Base-by-base conservation (phyloP, 2,888 invertebrate species). In the Oscheius sp. region DNA sequence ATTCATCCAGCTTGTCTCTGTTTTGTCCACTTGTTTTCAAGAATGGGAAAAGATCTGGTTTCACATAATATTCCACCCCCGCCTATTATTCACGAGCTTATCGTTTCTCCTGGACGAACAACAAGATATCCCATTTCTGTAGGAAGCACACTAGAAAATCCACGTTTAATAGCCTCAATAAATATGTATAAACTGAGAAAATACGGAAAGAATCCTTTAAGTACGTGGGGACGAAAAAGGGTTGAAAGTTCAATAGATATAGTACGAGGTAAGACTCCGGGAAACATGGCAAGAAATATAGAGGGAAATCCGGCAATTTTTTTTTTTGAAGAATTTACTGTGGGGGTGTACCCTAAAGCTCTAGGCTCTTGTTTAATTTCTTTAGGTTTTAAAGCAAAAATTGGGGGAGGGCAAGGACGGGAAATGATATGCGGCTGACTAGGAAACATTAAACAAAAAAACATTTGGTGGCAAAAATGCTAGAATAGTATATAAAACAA, bases 341-440 rank as follows among this genome's bases (percentile, higher is more conserved):
- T 29, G 53, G n/a, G 53, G 53, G 29, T 53, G 53, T 21, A 29
- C 53, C 29, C 53, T 29, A 53, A 42, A 42, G 42, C 42, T 42
- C 42, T 42, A 42, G 42, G 53, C 53, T 53, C 53, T 53, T 53
- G 13, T 53, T 7, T 7, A 21, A 29, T 53, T 53, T 13, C n/a
- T 13, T 29, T 7, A 13, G 10, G 10, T 4, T 53, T 53, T 53
- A 29, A 53, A 53, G 29, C 29, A 29, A 53, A 53, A 53, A 21
- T 53, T 53, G 11, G 53, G 53, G 3, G 11, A 11, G 58, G 58
- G 58, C 58, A 58, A 58, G 58, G 58, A 33, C n/a, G 33, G 58
- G 58, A 32, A 32, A 58, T 58, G 58, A 58, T 58, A 58, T 58
- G 58, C 58, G 58, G 58, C 58, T 32, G 58, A 33, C 58, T 58